phyloP scores from a whole-genome alignment of 2,797 vertebrate species.

The Aratinga solstitialis region DNA sequence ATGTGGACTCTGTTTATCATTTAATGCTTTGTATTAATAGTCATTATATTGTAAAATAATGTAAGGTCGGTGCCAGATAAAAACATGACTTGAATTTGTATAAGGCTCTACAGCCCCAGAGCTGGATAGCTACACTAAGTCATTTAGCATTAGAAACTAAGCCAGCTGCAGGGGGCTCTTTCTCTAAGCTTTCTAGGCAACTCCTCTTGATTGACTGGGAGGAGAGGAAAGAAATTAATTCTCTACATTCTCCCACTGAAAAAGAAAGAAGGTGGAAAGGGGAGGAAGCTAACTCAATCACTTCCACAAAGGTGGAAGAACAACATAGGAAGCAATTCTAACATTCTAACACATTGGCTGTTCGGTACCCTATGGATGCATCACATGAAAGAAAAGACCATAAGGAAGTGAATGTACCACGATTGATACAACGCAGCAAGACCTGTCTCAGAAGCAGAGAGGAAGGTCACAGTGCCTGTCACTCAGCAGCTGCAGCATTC shows the following conservation, averaged over 20 bases:
- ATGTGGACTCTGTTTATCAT: background rate
- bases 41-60: background rate
- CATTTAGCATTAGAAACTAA: background rate
- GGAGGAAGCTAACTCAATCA: background rate
- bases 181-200: background rate
- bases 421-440: background rate
- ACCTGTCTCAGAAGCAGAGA: background rate
- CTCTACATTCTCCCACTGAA: background rate
- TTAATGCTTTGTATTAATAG: background rate
- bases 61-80: background rate
- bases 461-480: background rate
- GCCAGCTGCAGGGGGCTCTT: background rate
- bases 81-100: background rate
- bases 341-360: background rate
- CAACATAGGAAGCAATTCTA: background rate
- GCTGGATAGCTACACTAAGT: background rate
- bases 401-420: background rate
- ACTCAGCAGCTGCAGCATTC: background rate
- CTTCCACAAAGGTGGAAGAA: background rate
- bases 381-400: background rate
- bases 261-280: background rate
- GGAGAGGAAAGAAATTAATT: background rate
- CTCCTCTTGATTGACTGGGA: background rate
- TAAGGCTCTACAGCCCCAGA: background rate
- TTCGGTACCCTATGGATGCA: background rate